Percentiles rank a stretch among this genome's conserved stretches.
Conservation (phyloP, 2,888 invertebrate genomes). For the Drosophila greeni region DNA sequence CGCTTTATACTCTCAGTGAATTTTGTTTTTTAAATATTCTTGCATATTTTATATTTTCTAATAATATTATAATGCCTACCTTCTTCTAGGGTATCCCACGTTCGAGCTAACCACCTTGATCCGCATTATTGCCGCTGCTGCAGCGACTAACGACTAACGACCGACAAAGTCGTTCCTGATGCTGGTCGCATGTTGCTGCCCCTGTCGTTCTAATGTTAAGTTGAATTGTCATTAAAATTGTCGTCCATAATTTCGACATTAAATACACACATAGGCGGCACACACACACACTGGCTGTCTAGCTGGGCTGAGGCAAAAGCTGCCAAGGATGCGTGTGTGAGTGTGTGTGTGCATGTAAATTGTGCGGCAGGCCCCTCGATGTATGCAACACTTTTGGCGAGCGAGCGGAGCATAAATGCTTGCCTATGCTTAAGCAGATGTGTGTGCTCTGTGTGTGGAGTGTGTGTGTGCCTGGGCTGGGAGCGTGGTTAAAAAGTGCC, state of each 20-base stretch:
- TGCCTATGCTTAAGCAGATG: constrained; percentile 36
- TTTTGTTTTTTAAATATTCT: neutral
- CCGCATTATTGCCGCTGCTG: constrained; percentile 45
- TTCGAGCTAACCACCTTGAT: constrained; percentile 18
- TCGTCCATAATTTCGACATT: constrained; percentile 75
- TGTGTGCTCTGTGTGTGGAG: constrained; percentile 21
- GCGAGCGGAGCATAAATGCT: constrained; percentile 68
- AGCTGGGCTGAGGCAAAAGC: constrained; percentile 20
- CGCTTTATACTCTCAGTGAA: accelerated
- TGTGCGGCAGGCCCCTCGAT: constrained; percentile 57
- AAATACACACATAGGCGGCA: constrained; percentile 63
- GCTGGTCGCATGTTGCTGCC: constrained; percentile 55
- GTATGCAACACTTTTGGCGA: constrained; percentile 61
- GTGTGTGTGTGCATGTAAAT: constrained; percentile 54
- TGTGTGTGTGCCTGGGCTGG: constrained; percentile 42
- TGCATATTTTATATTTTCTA: too few species aligned
- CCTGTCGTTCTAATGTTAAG: constrained; percentile 74
- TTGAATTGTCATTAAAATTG: constrained; percentile 75
- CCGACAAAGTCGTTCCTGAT: constrained; percentile 54
- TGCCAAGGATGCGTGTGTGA: constrained; percentile 8
- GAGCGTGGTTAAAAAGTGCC: constrained; percentile 72
- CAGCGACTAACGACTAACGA: constrained; percentile 61
- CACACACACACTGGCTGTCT: constrained; percentile 7
- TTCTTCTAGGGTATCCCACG: constrained; percentile 8
- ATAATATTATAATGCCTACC: too few species aligned